phyloP scores from a whole-genome alignment of 2,888 invertebrate species.

The Himalopsyche kuldschensis region DNA sequence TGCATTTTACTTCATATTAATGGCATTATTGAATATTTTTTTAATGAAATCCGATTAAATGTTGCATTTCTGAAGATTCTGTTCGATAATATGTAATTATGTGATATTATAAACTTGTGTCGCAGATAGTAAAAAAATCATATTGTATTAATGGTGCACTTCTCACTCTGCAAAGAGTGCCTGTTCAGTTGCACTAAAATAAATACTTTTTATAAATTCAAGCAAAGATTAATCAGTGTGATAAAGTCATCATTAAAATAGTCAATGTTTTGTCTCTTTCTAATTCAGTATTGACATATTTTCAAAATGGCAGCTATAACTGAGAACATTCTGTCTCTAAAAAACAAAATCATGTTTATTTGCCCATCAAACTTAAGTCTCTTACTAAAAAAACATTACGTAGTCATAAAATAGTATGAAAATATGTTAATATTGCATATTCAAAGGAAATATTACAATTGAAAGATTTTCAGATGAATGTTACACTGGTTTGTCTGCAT shows the following conservation, averaged over 20 bases:
- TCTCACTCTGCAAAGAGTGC: conserved; percentile 17
- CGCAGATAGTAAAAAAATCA: neutral
- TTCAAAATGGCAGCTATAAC: no score
- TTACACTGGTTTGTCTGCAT: neutral
- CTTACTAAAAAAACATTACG: no score
- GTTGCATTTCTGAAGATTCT: neutral
- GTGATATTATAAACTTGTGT: neutral
- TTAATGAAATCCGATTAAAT: neutral
- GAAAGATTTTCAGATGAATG: no score
- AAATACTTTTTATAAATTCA: neutral
- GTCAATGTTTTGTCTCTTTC: neutral
- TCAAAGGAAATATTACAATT: no score
- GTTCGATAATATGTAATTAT: neutral
- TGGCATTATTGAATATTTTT: neutral
- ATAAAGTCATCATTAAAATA: neutral
- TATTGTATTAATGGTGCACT: conserved; percentile 12
- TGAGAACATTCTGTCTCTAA: no score
- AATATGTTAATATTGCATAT: no score
- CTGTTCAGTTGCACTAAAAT: conserved; percentile 13
- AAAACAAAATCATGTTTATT: no score
- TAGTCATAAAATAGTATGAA: no score
- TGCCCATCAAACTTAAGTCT: no score
- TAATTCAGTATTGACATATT: no score
- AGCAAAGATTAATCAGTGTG: neutral
- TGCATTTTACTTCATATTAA: neutral